Evolutionary conservation across 1,140 invertebrate genomes (phyloP), one percentile per base, ranked within the genome.

Genomic region (Gonioctena quinquepunctata): DNA sequence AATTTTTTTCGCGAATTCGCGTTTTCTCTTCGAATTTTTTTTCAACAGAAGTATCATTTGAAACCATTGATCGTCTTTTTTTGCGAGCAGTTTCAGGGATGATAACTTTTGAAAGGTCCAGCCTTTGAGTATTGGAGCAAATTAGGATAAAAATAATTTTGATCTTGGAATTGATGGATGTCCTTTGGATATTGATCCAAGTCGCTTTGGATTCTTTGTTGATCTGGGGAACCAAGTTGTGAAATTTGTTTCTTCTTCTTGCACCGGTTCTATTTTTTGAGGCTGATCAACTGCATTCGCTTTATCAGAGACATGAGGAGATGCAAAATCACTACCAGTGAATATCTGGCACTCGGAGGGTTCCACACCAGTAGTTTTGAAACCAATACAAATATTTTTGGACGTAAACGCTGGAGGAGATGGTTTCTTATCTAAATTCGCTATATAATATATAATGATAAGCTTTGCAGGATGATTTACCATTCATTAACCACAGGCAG

Each of bases 361-460:
- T 69, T 66, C 73, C 26, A 74, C 48, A 21, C 74, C 74, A 19
- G 74, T 64, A 13, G 28, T 61, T 1, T 3, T 11, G 62, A 76
- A 76, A 42, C 66, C 49, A 25, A 61, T 73, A 59, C 69, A 67
- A n/a, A 76, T 78, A 48, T 76, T 76, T 60, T 61, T 68, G 1
- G 63, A 61, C 25, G 72, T 68, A 52, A 76, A 78, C n/a, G 23
- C 28, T 68, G 73, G 57, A 49, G 76, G 28, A 73, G 56, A 75
- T 7, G 72, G 66, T 19, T 66, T 16, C 18, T 42, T 22, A 5
- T 66, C 71, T 42, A 77, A 49, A 60, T 62, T 69, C 19, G 79
- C 68, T 22, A 83, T 69, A 33, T 82, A 77, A 67, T 82, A 79
- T 26, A 81, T 80, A 16, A 75, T 78, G 13, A 83, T 77, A 3